These are phyloP conservation scores for Patella caerulea DNA, from an alignment of 2,888 invertebrate genomes.

Conservation along the genomic window DNA sequence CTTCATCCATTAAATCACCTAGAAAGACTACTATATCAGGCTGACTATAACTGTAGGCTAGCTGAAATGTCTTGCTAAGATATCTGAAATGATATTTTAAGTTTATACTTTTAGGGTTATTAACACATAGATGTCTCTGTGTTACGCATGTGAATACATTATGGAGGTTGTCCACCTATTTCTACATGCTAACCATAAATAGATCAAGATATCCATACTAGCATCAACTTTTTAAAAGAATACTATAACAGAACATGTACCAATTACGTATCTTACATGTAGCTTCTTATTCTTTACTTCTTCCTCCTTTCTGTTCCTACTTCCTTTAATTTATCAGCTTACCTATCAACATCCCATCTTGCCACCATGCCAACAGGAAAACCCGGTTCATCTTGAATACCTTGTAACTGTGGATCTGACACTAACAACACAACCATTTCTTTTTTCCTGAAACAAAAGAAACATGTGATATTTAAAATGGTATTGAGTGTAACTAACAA, in stretches of 20 bases:
- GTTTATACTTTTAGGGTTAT: no score
- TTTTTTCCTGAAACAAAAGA: slow-evolving; percentile 28
- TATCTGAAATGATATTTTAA: slow-evolving; percentile 77
- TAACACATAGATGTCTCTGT: no score
- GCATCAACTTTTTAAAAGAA: no score
- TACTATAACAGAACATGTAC: no score
- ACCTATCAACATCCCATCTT: slow-evolving; percentile 92
- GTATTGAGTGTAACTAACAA: no score
- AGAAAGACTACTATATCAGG: slow-evolving; percentile 91
- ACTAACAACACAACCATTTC: slow-evolving; percentile 68
- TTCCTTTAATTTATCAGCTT: slow-evolving; percentile 19
- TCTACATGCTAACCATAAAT: no score
- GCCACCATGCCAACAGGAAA: slow-evolving; percentile 79
- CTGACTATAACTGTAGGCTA: slow-evolving; percentile 80
- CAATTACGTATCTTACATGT: no score
- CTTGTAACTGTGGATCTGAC: slow-evolving; percentile 94
- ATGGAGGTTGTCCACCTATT: no score
- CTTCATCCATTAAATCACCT: slow-evolving; percentile 96
- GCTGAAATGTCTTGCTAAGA: slow-evolving; percentile 82
- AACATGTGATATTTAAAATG: not conserved
- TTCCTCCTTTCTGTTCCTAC: not conserved
- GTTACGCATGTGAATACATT: no score
- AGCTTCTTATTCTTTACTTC: not conserved
- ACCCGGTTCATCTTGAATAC: slow-evolving; percentile 81
- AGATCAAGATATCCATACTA: no score